Percentiles rank a stretch among this genome's conserved stretches.
phyloP scores from a whole-genome alignment of 2,797 vertebrate genomes.

The Strix occidentalis region DNA sequence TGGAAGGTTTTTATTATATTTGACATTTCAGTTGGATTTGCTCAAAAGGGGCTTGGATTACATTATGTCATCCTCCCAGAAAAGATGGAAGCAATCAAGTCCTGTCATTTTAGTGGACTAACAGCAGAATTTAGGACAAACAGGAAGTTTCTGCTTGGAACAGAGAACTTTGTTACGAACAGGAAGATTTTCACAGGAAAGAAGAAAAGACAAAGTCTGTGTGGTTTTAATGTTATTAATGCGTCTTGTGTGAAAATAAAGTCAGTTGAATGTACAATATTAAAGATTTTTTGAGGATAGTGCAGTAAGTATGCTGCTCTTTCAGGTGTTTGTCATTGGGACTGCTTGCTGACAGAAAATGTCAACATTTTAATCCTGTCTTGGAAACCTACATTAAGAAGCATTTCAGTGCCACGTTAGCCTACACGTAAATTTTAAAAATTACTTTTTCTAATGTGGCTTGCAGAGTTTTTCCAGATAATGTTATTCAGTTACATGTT shows the following conservation, averaged over 20 bases:
- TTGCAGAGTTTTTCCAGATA: background rate
- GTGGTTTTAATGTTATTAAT: background rate
- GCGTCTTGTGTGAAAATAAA: background rate
- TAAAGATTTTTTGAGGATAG: background rate
- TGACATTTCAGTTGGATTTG: no score
- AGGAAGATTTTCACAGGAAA: background rate
- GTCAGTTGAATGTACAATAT: background rate
- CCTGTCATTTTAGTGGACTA: background rate
- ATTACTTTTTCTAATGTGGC: background rate
- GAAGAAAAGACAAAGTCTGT: background rate
- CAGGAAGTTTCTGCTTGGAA: background rate
- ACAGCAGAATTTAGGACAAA: background rate
- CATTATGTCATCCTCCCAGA: background rate
- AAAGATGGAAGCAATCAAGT: background rate
- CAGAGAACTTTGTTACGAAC: background rate
- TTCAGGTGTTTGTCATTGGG: slow-evolving; percentile 97
- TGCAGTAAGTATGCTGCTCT: background rate
- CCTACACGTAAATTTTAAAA: slow-evolving; percentile 88
- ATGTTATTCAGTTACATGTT: background rate
- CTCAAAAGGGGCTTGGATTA: background rate
- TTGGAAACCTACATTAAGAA: slow-evolving; percentile 98
- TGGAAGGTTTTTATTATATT: no score
- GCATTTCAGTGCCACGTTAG: slow-evolving; percentile 96
- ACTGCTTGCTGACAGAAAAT: slow-evolving; percentile 96
- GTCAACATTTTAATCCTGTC: slow-evolving; percentile 98